A percentile compares a stretch with the other conserved stretches of the same genome.
Evolutionary conservation across 2,113 vertebrate species (phyloP).

Genomic region (Toxostoma redivivum): DNA sequence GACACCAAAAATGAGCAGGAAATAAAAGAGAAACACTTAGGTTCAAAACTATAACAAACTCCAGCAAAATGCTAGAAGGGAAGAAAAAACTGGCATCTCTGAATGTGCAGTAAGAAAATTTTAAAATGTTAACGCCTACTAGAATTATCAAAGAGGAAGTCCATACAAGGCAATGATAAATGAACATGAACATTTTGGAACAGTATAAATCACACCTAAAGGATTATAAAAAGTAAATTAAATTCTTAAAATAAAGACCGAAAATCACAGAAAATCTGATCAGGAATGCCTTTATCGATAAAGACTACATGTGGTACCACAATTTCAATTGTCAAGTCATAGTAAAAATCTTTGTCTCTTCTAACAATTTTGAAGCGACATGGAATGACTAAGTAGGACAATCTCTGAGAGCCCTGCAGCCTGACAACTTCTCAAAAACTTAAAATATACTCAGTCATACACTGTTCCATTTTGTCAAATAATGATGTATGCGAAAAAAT

Average conservation of each 20-base stretch:
- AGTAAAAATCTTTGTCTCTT: not conserved
- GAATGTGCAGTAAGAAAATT: not conserved
- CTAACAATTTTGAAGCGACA: not conserved
- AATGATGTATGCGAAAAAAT: not conserved
- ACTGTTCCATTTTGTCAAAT: not conserved
- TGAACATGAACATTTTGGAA: not conserved
- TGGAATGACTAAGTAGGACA: not conserved
- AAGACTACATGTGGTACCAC: not conserved
- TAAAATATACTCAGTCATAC: not conserved
- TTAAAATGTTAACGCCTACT: not conserved
- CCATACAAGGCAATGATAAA: not conserved
- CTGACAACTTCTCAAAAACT: not conserved
- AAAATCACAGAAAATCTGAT: not conserved
- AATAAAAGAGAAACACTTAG: not conserved
- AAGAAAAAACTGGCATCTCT: not conserved
- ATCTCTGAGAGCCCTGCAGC: not conserved
- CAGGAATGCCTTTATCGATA: not conserved
- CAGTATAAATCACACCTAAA: not conserved
- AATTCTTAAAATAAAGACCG: not conserved
- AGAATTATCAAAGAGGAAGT: not conserved
- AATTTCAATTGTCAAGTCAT: not conserved
- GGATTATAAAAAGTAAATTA: not conserved
- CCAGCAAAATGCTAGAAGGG: not conserved
- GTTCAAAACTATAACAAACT: not conserved
- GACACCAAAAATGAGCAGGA: not conserved